These are phyloP conservation scores for Trissolcus brochymenae DNA, from an alignment of 2,888 invertebrate species.

Conservation along the genomic window DNA sequence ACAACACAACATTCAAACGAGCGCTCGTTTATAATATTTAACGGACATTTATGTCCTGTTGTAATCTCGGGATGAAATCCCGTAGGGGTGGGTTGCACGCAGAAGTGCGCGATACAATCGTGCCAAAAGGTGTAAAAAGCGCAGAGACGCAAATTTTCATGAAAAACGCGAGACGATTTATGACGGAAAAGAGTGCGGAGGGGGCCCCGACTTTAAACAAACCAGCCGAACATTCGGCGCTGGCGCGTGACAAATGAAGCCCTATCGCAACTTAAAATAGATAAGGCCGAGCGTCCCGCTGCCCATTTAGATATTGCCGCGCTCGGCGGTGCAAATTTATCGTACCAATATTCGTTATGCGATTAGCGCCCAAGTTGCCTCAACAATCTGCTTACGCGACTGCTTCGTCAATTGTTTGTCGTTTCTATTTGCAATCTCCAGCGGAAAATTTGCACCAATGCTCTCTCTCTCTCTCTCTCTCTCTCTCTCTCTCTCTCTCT, in stretches of 20 bases:
- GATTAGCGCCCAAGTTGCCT: slow-evolving; percentile 45
- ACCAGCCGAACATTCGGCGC: slow-evolving; percentile 48
- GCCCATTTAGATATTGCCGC: slow-evolving; percentile 54
- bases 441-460: slow-evolving; percentile 8
- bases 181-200: slow-evolving; percentile 29
- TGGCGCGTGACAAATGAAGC: slow-evolving; percentile 52
- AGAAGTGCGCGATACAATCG: slow-evolving; percentile 47
- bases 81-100: slow-evolving; percentile 37
- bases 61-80: slow-evolving; percentile 56
- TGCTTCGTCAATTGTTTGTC: slow-evolving; percentile 33
- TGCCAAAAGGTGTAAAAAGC: slow-evolving; percentile 52
- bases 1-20: slow-evolving; percentile 50
- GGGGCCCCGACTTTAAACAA: slow-evolving; percentile 35
- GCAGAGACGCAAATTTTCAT: slow-evolving; percentile 26
- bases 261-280: slow-evolving; percentile 56
- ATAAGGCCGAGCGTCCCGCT: slow-evolving; percentile 39
- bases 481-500: not conserved
- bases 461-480: not conserved
- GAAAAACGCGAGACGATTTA: slow-evolving; percentile 53
- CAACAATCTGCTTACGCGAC: slow-evolving; percentile 47
- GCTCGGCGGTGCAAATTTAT: slow-evolving; percentile 46
- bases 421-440: slow-evolving; percentile 3
- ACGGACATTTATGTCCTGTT: slow-evolving; percentile 56
- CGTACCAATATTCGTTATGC: slow-evolving; percentile 51
- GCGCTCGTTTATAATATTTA: slow-evolving; percentile 54